phyloP scores from a whole-genome alignment of 2,888 invertebrate species.

The Tachina fera region DNA sequence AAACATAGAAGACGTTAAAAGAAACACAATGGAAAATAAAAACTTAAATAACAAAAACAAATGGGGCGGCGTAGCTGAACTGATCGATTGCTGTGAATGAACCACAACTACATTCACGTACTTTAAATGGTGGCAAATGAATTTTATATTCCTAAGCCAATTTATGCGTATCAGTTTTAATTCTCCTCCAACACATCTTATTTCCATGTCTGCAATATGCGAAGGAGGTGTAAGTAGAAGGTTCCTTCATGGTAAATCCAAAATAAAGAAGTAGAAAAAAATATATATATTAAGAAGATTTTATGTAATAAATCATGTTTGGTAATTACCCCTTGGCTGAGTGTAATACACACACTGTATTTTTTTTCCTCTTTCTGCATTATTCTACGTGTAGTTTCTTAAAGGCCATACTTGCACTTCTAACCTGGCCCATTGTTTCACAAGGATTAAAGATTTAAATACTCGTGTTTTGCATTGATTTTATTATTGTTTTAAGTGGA shows the following conservation, averaged over 20 bases:
- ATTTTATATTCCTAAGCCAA: constrained; percentile 47
- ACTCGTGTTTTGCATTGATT: constrained; percentile 32
- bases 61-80: constrained; percentile 75
- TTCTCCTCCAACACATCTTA: constrained; percentile 54
- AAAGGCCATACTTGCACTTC: constrained; percentile 43
- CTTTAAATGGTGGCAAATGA: constrained; percentile 17
- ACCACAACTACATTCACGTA: constrained; percentile 45
- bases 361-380: neutral
- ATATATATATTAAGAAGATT: constrained; percentile 63
- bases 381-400: constrained; percentile 31
- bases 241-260: constrained; percentile 47
- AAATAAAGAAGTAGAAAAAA: constrained; percentile 4
- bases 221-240: constrained; percentile 65
- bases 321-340: constrained; percentile 82
- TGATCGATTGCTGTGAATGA: constrained; percentile 79
- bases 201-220: constrained; percentile 41
- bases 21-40: neutral
- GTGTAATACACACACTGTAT: constrained; percentile 61
- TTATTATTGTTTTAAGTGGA: constrained; percentile 35
- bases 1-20: neutral
- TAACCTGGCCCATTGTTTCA: constrained; percentile 6
- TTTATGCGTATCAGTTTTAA: constrained; percentile 69
- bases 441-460: constrained; percentile 24
- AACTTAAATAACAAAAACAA: constrained; percentile 52
- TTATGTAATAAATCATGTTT: constrained; percentile 80